Base-by-base conservation (phyloP, 1,140 invertebrate species). In the Cyclargus thomasi region DNA sequence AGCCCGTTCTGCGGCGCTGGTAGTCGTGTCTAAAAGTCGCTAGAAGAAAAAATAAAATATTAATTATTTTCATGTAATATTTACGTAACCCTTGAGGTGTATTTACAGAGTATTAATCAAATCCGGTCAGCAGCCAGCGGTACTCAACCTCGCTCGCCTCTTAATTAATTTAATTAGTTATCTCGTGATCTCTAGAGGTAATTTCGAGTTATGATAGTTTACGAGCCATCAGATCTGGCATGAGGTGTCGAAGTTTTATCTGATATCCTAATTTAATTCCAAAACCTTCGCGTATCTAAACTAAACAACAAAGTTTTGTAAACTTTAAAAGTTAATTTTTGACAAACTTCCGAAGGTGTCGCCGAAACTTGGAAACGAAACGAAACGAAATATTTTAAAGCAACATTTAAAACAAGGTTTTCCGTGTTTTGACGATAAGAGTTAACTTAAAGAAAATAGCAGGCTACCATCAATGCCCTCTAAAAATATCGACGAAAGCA, bases 161-260 rank as follows among this genome's bases (percentile, higher is more conserved):
- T 47, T 47, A 47, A 47, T 47, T 47, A 47, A 47, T 47, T 14
- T 47, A 47, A 47, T 47, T 47, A 47, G 39, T 47, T n/a, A 47
- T 47, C 36, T 39, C 36, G 8, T 4, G 36, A 39, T 39, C 29
- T 47, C 39, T 47, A 14, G 39, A 47, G 39, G 11, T 47, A 47
- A 47, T 16, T 47, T 47, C 39, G 14, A 47, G 39, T 47, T 47
- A 47, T 47, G 39, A 47, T 47, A 47, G 39, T 47, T 47, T 47
- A 47, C 14, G 10, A 47, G 14, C 39, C 8, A 47, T 47, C 39
- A 47, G 39, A 47, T 47, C 39, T 47, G 39, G 39, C 29, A 35
- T 35, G 29, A 16, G 39, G 39, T 47, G 39, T 47, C 14, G 39
- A 47, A 47, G 39, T 47, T 16, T 3, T 47, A 47, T 47, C 39